These are phyloP conservation scores for Araneus ventricosus DNA, from an alignment of 1,140 invertebrate genomes.

Conservation along the genomic window DNA sequence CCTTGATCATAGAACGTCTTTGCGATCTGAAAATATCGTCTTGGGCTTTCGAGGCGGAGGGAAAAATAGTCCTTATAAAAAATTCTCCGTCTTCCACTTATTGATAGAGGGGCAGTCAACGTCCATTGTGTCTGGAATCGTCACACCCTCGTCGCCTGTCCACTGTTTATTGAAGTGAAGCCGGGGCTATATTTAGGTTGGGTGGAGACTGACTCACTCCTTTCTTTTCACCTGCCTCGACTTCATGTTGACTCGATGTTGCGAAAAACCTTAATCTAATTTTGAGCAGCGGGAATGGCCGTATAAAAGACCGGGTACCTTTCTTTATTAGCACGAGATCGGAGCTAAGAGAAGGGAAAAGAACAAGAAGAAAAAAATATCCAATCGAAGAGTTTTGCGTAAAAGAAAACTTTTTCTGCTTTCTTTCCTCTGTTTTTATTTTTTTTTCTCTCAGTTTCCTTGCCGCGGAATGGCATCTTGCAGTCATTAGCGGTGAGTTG, in stretches of 20 bases:
- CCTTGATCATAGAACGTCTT: background rate
- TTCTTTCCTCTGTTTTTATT: conserved; percentile 35
- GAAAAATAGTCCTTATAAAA: conserved; percentile 35
- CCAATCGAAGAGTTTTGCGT: conserved; percentile 70
- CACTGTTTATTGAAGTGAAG: conserved; percentile 73
- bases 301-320: conserved; percentile 70
- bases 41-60: background rate
- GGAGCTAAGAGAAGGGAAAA: conserved; percentile 4
- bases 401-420: conserved; percentile 56
- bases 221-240: conserved; percentile 73
- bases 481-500: conserved; percentile 66
- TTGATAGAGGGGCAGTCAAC: conserved; percentile 51
- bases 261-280: conserved; percentile 75
- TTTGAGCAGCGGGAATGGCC: conserved; percentile 70
- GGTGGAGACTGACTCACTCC: conserved; percentile 63
- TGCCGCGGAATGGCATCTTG: conserved; percentile 43
- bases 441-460: conserved; percentile 28
- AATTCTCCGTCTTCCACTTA: conserved; percentile 60
- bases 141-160: conserved; percentile 73
- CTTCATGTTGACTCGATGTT: conserved; percentile 74
- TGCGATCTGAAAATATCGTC: background rate
- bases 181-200: conserved; percentile 73
- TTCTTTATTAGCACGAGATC: conserved; percentile 73
- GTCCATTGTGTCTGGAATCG: conserved; percentile 66
- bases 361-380: conserved; percentile 25